Base-by-base conservation (phyloP, 2,888 invertebrate genomes). In the Pollenia amentaria region DNA sequence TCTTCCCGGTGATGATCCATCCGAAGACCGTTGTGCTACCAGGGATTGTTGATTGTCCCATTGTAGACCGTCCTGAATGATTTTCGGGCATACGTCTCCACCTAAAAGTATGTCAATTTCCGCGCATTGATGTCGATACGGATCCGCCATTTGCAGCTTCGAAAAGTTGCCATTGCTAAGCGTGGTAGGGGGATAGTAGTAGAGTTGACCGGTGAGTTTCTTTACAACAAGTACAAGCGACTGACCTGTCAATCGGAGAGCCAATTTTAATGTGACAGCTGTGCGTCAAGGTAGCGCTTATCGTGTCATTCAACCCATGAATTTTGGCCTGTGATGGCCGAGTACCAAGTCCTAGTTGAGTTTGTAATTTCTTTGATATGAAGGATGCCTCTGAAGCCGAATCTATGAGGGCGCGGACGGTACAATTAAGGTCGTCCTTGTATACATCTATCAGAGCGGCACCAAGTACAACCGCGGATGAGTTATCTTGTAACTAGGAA, bases 21-120 rank as follows among this genome's bases (percentile, higher is more conserved):
- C 60, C 67, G 12, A 75, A 69, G 1, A 75, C 75, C 0, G 73
- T 75, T 81, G 81, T 11, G 67, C 75, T 2, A 75, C n/a, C 9
- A 75, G 16, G 4, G 46, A 65, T n/a, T 42, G 55, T 1, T 8
- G 0, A 1, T 3, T 2, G 12, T 44, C 38, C 42, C 40, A 57
- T 3, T 48, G 53, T 0, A 60, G 7, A 3, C 46, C 48, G 7
- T 60, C 46, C 0, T 12, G 44, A 10, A 73, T 21, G 0, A 73
- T 60, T 21, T 21, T 18, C 0, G 29, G 29, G 29, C 6, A 29
- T 1, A 29, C 29, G 29, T 29, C 29, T 6, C 29, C 29, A 29
- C 29, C 29, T 29, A 29, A 6, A 29, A 73, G 18, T 4, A 81
- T 6, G 10, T 60, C 48, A 3, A 81, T 29, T n/a, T 67, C 21